These are phyloP conservation scores for Phyllotis vaccarum DNA, from an alignment of 2,797 vertebrate species.

Conservation along the genomic window DNA sequence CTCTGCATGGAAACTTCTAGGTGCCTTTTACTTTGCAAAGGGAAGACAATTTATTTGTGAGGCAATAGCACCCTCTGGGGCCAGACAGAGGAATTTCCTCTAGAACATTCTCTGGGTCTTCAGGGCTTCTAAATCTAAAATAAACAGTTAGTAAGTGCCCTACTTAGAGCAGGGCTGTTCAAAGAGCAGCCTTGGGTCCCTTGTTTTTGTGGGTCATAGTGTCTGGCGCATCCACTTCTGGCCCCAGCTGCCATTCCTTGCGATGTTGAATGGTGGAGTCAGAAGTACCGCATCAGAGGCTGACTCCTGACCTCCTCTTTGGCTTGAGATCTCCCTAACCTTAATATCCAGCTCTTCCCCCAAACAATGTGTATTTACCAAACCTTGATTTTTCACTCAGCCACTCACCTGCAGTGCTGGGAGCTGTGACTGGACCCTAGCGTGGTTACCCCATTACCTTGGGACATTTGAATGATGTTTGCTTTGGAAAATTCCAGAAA, in stretches of 20 bases:
- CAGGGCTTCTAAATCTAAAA: not conserved
- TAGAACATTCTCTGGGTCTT: slow-evolving; percentile 70
- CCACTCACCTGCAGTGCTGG: not conserved
- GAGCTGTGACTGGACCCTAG: not conserved
- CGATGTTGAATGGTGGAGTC: not conserved
- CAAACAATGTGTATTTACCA: fast-evolving
- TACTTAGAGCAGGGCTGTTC: fast-evolving
- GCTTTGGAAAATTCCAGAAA: not conserved
- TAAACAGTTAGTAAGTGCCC: fast-evolving
- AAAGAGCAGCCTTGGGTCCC: fast-evolving
- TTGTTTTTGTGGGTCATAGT: fast-evolving
- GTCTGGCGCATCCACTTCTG: fast-evolving
- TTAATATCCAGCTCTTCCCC: fast-evolving
- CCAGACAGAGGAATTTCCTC: slow-evolving; percentile 60
- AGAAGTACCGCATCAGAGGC: not conserved
- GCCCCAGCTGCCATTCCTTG: not conserved
- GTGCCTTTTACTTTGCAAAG: too few relatives aligned
- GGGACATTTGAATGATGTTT: not conserved
- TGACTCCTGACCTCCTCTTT: not conserved
- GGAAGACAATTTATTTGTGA: slow-evolving; percentile 62
- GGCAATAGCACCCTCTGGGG: slow-evolving; percentile 74
- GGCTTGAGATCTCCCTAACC: not conserved
- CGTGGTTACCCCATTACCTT: fast-evolving
- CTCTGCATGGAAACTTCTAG: not conserved
- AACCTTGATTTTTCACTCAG: fast-evolving